phyloP scores from a whole-genome alignment of 2,113 vertebrate species.

The Phasianus colchicus region DNA sequence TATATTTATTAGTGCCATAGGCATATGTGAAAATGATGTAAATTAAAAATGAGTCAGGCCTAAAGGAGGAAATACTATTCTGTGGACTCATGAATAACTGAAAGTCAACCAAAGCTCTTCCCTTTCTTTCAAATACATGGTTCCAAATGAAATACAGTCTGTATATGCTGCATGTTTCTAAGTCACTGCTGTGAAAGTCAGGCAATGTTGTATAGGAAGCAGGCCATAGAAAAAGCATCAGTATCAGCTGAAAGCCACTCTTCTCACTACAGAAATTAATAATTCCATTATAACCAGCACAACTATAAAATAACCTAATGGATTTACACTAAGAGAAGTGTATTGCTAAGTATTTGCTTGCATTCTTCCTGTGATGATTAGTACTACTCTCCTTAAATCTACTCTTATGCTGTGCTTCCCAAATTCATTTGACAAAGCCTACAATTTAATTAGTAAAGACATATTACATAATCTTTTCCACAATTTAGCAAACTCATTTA shows the following conservation, averaged over 20 bases:
- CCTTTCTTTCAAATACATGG: neutral
- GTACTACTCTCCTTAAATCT: neutral
- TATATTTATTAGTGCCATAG: neutral
- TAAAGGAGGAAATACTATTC: neutral
- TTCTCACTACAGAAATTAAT: neutral
- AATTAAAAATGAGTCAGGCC: constrained; percentile 1
- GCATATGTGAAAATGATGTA: neutral
- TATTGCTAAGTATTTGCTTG: neutral
- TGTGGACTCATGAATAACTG: neutral
- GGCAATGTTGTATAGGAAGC: neutral
- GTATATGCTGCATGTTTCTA: neutral
- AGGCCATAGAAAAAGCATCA: neutral
- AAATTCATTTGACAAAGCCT: neutral
- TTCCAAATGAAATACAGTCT: neutral
- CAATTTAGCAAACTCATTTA: neutral
- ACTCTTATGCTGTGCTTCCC: neutral
- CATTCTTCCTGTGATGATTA: neutral
- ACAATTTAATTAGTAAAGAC: neutral
- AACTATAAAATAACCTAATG: neutral
- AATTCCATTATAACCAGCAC: neutral
- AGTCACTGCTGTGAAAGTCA: neutral
- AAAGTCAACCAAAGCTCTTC: neutral
- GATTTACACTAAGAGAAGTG: neutral
- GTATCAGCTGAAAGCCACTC: neutral
- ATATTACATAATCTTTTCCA: neutral